Conservation (phyloP, 2,797 vertebrate species). For the Ctenopoma kingsleyae region DNA sequence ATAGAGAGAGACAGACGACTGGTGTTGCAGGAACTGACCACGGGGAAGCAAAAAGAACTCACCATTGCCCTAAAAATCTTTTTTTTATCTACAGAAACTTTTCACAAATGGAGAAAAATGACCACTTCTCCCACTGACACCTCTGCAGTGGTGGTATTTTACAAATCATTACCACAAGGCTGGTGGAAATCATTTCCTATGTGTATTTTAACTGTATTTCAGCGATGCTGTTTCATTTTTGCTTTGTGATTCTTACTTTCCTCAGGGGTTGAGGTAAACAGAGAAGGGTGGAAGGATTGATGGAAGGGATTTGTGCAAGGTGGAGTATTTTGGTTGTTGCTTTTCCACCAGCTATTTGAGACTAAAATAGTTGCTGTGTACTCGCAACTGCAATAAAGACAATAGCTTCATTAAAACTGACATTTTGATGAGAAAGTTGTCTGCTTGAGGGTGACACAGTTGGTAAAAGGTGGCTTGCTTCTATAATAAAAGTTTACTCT, state of each 20-base stretch:
- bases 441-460: constrained; percentile 20
- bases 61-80: constrained; percentile 14
- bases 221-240: constrained; percentile 31
- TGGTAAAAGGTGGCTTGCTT: constrained; percentile 12
- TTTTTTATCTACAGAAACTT: constrained; percentile 44
- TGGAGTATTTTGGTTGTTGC: constrained; percentile 38
- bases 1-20: constrained; percentile 37
- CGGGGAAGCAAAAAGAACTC: constrained; percentile 12
- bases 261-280: constrained; percentile 39
- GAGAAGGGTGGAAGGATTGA: constrained; percentile 31
- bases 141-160: constrained; percentile 34
- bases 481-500: constrained; percentile 16
- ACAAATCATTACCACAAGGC: constrained; percentile 51
- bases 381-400: constrained; percentile 18
- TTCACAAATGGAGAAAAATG: constrained; percentile 47
- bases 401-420: constrained; percentile 34
- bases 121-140: constrained; percentile 33
- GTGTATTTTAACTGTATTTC: constrained; percentile 40
- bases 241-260: constrained; percentile 16
- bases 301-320: constrained; percentile 28
- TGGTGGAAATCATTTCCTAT: constrained; percentile 31
- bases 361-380: constrained; percentile 10
- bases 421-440: constrained; percentile 15
- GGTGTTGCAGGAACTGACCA: constrained; percentile 21
- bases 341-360: constrained; percentile 32